Percentiles rank a stretch among this genome's conserved stretches.
phyloP scores from a whole-genome alignment of 2,113 vertebrate species.

The Nerophis lumbriciformis region DNA sequence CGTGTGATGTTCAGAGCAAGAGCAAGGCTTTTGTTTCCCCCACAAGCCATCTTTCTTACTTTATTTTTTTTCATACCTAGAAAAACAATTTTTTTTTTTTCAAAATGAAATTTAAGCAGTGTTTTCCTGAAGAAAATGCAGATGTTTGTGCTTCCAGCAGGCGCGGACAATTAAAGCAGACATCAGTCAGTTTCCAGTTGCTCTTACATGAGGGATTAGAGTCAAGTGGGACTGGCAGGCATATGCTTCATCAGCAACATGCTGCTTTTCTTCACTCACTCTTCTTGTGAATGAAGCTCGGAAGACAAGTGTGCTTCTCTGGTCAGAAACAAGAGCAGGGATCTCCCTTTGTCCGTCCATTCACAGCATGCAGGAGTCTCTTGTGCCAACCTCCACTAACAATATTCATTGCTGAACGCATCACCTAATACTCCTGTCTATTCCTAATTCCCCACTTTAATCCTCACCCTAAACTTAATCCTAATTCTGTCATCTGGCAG shows the following conservation, averaged over 20 bases:
- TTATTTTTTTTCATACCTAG: slow-evolving; percentile 34
- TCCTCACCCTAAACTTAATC: slow-evolving; percentile 49
- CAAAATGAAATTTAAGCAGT: slow-evolving; percentile 45
- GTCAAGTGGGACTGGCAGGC: slow-evolving; percentile 37
- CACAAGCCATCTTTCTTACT: slow-evolving; percentile 33
- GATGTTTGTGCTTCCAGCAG: slow-evolving; percentile 22
- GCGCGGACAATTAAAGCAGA: slow-evolving; percentile 44
- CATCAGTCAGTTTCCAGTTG: slow-evolving; percentile 42
- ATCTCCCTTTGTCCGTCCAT: slow-evolving; percentile 18
- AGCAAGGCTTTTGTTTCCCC: slow-evolving; percentile 60
- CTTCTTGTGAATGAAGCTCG: slow-evolving; percentile 17
- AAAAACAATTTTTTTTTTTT: slow-evolving; percentile 35
- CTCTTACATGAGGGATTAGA: slow-evolving; percentile 38
- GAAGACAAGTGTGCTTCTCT: slow-evolving; percentile 36
- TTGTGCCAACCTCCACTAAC: slow-evolving; percentile 16
- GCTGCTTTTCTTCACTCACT: slow-evolving; percentile 16
- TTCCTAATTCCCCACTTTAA: slow-evolving; percentile 41
- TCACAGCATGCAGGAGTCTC: not conserved
- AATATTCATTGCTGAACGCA: slow-evolving; percentile 19
- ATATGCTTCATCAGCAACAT: slow-evolving; percentile 15
- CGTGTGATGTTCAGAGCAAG: slow-evolving; percentile 48
- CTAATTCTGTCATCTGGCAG: slow-evolving; percentile 40
- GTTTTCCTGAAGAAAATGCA: slow-evolving; percentile 40
- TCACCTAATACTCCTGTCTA: slow-evolving; percentile 30
- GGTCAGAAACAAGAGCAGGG: slow-evolving; percentile 18